These are phyloP conservation scores for Drosophila lowei DNA, from an alignment of 1,140 invertebrate genomes.

Conservation along the genomic window DNA sequence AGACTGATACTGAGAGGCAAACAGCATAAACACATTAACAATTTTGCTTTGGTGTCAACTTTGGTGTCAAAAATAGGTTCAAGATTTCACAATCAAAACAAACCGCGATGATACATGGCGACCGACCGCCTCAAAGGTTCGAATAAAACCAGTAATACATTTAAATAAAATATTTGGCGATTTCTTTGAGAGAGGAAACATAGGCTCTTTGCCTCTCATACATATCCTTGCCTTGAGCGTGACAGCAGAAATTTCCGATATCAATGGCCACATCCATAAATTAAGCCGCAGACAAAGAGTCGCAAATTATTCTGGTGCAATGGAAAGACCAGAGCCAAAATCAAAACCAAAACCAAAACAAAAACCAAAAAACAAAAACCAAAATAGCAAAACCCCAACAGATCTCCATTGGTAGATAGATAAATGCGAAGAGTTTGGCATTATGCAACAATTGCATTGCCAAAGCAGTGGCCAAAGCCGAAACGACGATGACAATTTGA, in stretches of 20 bases:
- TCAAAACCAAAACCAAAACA: constrained; percentile 33
- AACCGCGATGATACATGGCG: constrained; percentile 52
- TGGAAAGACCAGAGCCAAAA: constrained; percentile 52
- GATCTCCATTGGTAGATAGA: constrained; percentile 11
- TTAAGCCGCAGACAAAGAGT: constrained; percentile 61
- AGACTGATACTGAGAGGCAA: constrained; percentile 25
- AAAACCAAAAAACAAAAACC: constrained; percentile 32
- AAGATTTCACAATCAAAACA: constrained; percentile 74
- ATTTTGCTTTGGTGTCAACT: constrained; percentile 59
- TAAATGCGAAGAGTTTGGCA: constrained; percentile 32
- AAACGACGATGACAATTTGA: constrained; percentile 32
- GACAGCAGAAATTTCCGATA: constrained; percentile 37
- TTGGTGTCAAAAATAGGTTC: constrained; percentile 66
- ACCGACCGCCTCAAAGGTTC: constrained; percentile 18
- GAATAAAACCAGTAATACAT: constrained; percentile 40
- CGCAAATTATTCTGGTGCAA: constrained; percentile 76
- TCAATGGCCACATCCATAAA: constrained; percentile 54
- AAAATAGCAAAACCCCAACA: constrained; percentile 5
- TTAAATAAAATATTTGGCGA: constrained; percentile 13
- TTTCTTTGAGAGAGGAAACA: constrained; percentile 16
- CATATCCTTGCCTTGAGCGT: constrained; percentile 71
- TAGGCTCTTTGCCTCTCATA: constrained; percentile 15
- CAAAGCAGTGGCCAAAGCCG: constrained; percentile 30
- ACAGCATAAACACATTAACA: constrained; percentile 71
- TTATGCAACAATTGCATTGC: constrained; percentile 57